Conservation (phyloP, 2,797 vertebrate species). For the Enteromius fasciolatus region DNA sequence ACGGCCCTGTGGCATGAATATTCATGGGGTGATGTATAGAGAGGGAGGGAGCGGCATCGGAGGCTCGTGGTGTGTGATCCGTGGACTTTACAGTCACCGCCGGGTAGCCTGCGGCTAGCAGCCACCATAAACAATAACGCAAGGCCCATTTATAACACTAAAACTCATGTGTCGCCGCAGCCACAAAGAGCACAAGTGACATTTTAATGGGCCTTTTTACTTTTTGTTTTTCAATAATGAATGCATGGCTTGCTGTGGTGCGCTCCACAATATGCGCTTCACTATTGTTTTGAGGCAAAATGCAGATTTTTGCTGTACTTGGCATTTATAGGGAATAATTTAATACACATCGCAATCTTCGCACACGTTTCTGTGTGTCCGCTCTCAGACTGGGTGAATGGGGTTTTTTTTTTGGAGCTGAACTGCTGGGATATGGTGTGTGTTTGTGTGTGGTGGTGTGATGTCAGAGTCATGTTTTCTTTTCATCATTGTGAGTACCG, state of each 20-base stretch:
- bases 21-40: constrained; percentile 58
- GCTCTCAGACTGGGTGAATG: constrained; percentile 44
- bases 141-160: constrained; percentile 64
- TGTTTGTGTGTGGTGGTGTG: constrained; percentile 2
- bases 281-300: constrained; percentile 61
- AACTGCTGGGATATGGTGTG: background rate
- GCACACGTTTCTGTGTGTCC: constrained; percentile 40
- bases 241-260: constrained; percentile 56
- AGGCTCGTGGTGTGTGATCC: constrained; percentile 52
- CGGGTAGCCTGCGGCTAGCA: constrained; percentile 61
- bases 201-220: constrained; percentile 68
- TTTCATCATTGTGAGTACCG: constrained; percentile 1
- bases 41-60: constrained; percentile 32
- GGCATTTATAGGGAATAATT: constrained; percentile 60
- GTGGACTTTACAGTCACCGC: constrained; percentile 59
- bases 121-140: constrained; percentile 64
- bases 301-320: constrained; percentile 62
- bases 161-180: constrained; percentile 54
- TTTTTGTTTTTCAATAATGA: constrained; percentile 68
- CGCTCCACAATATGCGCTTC: constrained; percentile 42
- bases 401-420: background rate
- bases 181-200: constrained; percentile 63
- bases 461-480: constrained; percentile 3
- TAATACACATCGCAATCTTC: constrained; percentile 53
- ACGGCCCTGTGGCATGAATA: constrained; percentile 59